Conservation (phyloP, 2,888 invertebrate genomes). For the Ormyrus labotus region DNA sequence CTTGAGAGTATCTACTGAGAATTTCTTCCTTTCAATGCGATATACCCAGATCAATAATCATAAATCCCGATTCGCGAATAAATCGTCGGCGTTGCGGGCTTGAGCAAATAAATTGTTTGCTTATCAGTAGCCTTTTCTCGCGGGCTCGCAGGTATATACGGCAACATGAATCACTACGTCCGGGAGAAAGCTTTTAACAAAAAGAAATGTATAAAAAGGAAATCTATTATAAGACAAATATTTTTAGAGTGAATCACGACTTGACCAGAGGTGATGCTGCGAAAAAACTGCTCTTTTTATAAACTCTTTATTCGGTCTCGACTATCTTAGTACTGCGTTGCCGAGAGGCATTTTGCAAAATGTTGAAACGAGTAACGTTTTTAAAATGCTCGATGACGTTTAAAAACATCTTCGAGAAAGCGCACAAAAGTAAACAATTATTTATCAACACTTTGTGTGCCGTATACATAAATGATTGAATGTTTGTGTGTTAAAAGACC, state of each 20-base stretch:
- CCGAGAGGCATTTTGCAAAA: too few relatives aligned
- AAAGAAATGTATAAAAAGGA: constrained; percentile 19
- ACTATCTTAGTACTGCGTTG: too few relatives aligned
- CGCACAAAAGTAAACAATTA: too few relatives aligned
- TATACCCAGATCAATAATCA: constrained; percentile 53
- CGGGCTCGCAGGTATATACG: constrained; percentile 22
- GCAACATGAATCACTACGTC: constrained; percentile 38
- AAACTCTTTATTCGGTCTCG: too few relatives aligned
- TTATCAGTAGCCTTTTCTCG: constrained; percentile 57
- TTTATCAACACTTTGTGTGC: too few relatives aligned
- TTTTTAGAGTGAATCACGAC: constrained; percentile 29
- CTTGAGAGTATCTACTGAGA: constrained; percentile 51
- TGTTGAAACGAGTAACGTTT: too few relatives aligned
- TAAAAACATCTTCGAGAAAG: too few relatives aligned
- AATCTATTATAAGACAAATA: constrained; percentile 27
- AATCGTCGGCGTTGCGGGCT: constrained; percentile 43
- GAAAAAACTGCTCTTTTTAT: constrained; percentile 5
- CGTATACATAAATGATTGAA: background rate
- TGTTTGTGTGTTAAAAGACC: constrained; percentile 3
- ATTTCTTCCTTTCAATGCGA: constrained; percentile 53
- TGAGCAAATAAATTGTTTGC: constrained; percentile 56
- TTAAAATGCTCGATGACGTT: too few relatives aligned
- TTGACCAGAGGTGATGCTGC: background rate
- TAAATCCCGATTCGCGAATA: constrained; percentile 52
- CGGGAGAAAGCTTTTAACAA: constrained; percentile 51